phyloP scores from a whole-genome alignment of 2,797 vertebrate genomes.

The Fratercula arctica region DNA sequence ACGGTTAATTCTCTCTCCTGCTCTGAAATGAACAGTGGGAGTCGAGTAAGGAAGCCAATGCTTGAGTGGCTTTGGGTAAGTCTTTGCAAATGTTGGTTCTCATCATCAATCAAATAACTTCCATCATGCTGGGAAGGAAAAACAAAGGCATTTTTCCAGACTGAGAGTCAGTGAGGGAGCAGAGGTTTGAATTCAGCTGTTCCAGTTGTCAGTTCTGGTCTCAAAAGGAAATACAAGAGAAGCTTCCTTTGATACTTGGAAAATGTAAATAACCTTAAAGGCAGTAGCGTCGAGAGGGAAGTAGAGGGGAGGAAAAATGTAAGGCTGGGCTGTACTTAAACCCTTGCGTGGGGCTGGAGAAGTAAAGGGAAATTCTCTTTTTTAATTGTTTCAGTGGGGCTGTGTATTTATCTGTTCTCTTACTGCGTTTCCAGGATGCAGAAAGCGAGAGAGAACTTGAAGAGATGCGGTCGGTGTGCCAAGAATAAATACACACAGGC shows the following conservation, averaged over 20 bases:
- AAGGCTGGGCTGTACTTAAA: neutral
- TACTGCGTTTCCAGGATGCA: constrained; percentile 64
- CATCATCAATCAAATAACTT: neutral
- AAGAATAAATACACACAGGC: constrained; percentile 9
- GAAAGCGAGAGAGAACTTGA: constrained; percentile 69
- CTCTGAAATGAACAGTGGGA: neutral
- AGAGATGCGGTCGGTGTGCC: constrained; percentile 51
- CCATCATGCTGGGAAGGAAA: neutral
- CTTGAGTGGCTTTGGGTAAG: neutral
- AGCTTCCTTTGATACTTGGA: neutral
- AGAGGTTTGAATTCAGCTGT: neutral
- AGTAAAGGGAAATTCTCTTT: neutral
- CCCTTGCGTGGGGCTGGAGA: neutral
- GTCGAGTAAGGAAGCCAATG: neutral
- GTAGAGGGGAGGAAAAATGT: too few species aligned
- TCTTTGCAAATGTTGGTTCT: neutral
- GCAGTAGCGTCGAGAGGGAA: rapidly evolving
- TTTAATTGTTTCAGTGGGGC: neutral
- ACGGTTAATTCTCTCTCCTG: neutral
- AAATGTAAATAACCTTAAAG: neutral
- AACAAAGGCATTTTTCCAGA: neutral
- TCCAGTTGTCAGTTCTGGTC: neutral
- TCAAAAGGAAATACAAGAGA: neutral
- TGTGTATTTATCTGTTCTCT: neutral
- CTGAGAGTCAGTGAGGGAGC: neutral